These are phyloP conservation scores for Smithornis capensis DNA, from an alignment of 2,113 vertebrate species.

Conservation along the genomic window DNA sequence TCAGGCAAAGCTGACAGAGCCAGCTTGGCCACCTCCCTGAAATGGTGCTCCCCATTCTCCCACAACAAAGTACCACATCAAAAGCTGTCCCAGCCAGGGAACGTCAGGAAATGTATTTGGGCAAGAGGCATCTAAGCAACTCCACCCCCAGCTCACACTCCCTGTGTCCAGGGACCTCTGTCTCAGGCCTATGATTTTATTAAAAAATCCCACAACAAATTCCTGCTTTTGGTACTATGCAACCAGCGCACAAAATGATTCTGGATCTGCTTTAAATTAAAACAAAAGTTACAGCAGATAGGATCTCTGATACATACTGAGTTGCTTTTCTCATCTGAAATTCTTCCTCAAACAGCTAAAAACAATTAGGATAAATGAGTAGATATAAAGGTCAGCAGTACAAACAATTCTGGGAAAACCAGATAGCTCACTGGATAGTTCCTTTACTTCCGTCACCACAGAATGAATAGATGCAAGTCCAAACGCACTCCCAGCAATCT, in stretches of 20 bases:
- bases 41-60: slow-evolving; percentile 46
- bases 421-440: slow-evolving; percentile 66
- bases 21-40: slow-evolving; percentile 45
- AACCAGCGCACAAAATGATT: neutral
- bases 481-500: slow-evolving; percentile 52
- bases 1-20: neutral
- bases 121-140: slow-evolving; percentile 14
- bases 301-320: slow-evolving; percentile 55
- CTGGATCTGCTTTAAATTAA: slow-evolving; percentile 56
- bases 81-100: slow-evolving; percentile 27
- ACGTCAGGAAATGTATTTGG: slow-evolving; percentile 44
- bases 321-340: slow-evolving; percentile 66
- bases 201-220: slow-evolving; percentile 59
- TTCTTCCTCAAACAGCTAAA: slow-evolving; percentile 64
- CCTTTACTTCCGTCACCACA: slow-evolving; percentile 64
- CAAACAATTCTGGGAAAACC: slow-evolving; percentile 69
- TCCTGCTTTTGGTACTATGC: slow-evolving; percentile 26
- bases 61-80: slow-evolving; percentile 58
- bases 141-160: slow-evolving; percentile 53
- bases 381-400: slow-evolving; percentile 64
- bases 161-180: slow-evolving; percentile 32
- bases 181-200: neutral
- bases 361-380: slow-evolving; percentile 67
- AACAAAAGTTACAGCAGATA: slow-evolving; percentile 60
- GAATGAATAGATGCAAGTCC: slow-evolving; percentile 67